These are phyloP conservation scores for Lepidostoma basale DNA, from an alignment of 1,140 invertebrate species.

Conservation along the genomic window DNA sequence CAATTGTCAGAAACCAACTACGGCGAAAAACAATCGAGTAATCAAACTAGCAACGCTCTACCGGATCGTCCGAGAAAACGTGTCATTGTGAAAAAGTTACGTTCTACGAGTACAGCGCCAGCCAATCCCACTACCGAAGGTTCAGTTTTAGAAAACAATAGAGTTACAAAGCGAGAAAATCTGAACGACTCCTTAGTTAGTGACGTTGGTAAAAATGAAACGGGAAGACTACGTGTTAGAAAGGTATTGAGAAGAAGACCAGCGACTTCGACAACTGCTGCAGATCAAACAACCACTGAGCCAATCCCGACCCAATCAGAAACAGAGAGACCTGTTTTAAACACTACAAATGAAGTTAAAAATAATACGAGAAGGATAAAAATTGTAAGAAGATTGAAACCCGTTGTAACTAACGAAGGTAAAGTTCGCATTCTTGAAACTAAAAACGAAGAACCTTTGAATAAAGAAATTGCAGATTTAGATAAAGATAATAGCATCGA, in stretches of 20 bases:
- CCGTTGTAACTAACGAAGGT: constrained; percentile 43
- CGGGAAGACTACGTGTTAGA: constrained; percentile 49
- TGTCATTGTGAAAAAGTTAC: constrained; percentile 50
- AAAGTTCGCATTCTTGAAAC: constrained; percentile 42
- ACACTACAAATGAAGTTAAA: constrained; percentile 17
- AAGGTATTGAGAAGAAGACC: constrained; percentile 53
- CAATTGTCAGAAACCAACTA: constrained; percentile 63
- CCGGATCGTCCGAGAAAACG: constrained; percentile 47
- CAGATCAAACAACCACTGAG: constrained; percentile 38
- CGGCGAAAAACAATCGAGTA: constrained; percentile 59
- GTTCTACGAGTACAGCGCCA: constrained; percentile 44
- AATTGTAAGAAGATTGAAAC: constrained; percentile 61
- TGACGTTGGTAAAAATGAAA: constrained; percentile 39
- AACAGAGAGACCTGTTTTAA: background rate
- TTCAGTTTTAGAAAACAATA: constrained; percentile 50
- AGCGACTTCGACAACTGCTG: constrained; percentile 47
- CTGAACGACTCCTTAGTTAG: background rate
- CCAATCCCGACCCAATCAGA: constrained; percentile 31
- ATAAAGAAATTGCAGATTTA: background rate
- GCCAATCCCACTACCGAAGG: constrained; percentile 45
- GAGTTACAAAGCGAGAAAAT: constrained; percentile 22
- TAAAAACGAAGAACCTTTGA: constrained; percentile 22
- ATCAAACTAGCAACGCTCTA: constrained; percentile 42
- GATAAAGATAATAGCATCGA: background rate
- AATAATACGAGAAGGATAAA: constrained; percentile 52